phyloP scores from a whole-genome alignment of 2,888 invertebrate species.

The Stenchaetothrips biformis region DNA sequence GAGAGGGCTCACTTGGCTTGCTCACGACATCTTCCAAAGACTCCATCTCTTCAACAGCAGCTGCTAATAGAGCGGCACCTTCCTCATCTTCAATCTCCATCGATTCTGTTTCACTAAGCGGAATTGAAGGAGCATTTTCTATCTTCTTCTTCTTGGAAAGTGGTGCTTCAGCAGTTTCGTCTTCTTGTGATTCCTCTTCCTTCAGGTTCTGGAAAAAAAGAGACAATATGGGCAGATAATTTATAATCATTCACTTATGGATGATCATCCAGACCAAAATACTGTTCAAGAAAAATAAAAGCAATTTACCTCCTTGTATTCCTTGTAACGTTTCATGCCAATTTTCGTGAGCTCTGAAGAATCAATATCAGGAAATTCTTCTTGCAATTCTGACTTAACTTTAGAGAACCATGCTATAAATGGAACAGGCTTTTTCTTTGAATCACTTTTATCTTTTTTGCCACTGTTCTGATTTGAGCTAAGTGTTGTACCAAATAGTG shows the following conservation, averaged over 20 bases:
- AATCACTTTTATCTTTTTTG: slow-evolving; percentile 33
- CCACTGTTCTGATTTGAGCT: slow-evolving; percentile 23
- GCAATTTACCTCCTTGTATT: slow-evolving; percentile 34
- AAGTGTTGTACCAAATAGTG: slow-evolving; percentile 17
- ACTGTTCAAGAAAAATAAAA: background rate
- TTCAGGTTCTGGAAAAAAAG: slow-evolving; percentile 27
- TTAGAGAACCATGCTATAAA: slow-evolving; percentile 59
- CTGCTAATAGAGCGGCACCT: background rate
- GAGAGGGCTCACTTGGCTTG: background rate
- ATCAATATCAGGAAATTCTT: slow-evolving; percentile 53
- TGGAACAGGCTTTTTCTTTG: slow-evolving; percentile 39
- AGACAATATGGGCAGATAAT: background rate
- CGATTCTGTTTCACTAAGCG: background rate
- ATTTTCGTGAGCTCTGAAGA: slow-evolving; percentile 54
- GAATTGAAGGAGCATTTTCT: background rate
- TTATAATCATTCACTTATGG: background rate
- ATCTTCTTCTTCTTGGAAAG: slow-evolving; percentile 29
- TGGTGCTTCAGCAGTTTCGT: slow-evolving; percentile 27
- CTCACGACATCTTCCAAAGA: background rate
- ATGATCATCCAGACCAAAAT: background rate
- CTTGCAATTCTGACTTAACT: slow-evolving; percentile 54
- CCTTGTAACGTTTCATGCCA: slow-evolving; percentile 53
- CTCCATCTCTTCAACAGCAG: background rate
- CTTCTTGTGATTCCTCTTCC: slow-evolving; percentile 30
- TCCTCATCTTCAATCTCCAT: background rate